Conservation (phyloP, 2,113 vertebrate genomes). For the Clarias magur region DNA sequence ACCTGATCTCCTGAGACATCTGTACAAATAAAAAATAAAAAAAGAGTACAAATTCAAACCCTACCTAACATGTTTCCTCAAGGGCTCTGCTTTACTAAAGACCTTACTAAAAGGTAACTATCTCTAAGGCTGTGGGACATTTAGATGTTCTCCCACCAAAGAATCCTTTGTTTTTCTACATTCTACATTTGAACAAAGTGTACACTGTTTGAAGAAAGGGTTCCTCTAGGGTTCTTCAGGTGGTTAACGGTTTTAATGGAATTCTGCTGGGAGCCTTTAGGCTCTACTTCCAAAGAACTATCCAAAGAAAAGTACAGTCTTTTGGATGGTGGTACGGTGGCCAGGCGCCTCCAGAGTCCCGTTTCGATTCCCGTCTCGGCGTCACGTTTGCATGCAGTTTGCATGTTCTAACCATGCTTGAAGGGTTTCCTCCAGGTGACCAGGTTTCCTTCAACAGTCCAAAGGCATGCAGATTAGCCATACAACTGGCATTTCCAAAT, state of each 20-base stretch:
- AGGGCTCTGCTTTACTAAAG: not conserved
- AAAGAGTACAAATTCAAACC: not conserved
- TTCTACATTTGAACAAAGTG: not conserved
- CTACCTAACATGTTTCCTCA: not conserved
- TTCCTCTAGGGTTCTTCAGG: not conserved
- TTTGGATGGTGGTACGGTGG: no score
- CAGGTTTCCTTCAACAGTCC: no score
- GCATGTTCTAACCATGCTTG: no score
- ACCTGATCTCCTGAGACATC: not conserved
- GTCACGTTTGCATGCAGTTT: no score
- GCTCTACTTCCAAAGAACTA: not conserved
- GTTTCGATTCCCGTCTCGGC: no score
- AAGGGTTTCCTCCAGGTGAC: no score
- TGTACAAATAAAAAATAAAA: not conserved
- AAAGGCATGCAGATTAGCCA: no score
- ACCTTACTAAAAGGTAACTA: not conserved
- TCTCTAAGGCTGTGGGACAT: not conserved
- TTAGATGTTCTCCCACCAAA: not conserved
- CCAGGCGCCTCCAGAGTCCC: no score
- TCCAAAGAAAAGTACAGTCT: not conserved
- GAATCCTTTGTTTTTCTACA: not conserved
- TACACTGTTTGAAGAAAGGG: not conserved
- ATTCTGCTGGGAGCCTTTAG: not conserved
- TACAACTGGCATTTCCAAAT: no score
- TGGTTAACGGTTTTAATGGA: not conserved